phyloP scores from a whole-genome alignment of 2,113 vertebrate genomes.

The Stomatorhinus ivindoensis region DNA sequence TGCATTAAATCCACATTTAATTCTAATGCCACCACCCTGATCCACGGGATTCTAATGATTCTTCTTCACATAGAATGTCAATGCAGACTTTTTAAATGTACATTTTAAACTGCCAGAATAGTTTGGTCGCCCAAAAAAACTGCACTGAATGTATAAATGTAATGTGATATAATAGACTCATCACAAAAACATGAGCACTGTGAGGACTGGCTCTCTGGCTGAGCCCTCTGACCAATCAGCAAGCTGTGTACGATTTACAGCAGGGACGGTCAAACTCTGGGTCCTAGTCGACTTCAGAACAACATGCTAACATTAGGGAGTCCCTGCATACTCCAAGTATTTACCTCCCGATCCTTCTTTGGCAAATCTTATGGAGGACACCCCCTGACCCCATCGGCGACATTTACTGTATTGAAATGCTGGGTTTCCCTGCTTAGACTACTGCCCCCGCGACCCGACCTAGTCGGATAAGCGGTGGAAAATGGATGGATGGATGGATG shows the following conservation, averaged over 20 bases:
- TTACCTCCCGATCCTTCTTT: neutral
- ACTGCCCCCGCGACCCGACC: too few relatives aligned
- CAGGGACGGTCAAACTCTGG: neutral
- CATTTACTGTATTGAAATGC: neutral
- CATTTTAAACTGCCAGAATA: neutral
- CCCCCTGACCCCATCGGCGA: neutral
- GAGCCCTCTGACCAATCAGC: neutral
- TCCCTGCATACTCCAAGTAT: neutral
- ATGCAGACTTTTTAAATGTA: neutral
- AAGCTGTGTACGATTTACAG: neutral
- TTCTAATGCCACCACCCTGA: slow-evolving; percentile 27
- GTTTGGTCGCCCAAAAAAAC: neutral
- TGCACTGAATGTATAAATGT: neutral
- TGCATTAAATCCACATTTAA: slow-evolving; percentile 38
- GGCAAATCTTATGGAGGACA: neutral
- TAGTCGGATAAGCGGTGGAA: too few relatives aligned
- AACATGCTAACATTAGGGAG: neutral
- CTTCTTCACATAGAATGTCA: neutral
- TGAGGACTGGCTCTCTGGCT: neutral
- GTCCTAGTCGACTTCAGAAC: neutral
- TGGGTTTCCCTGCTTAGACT: too few relatives aligned
- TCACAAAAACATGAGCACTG: neutral
- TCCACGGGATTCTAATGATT: slow-evolving; percentile 28
- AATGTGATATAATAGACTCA: neutral
- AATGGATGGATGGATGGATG: too few relatives aligned